Evolutionary conservation across 2,113 vertebrate species (phyloP).

Genomic region (Pagrus major): DNA sequence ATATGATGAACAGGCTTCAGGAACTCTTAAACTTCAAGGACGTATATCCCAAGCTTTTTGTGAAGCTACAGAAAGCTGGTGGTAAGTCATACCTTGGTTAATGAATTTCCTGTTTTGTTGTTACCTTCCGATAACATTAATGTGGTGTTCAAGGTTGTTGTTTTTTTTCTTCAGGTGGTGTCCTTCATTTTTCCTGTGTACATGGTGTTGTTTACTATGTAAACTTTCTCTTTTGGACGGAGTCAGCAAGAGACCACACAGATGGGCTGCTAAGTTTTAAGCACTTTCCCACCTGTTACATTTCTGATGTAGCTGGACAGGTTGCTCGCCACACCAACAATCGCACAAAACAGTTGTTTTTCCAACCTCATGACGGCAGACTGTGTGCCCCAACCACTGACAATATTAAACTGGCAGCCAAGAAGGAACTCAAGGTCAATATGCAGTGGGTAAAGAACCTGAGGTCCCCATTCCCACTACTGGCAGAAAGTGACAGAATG

Average conservation of each 20-base stretch:
- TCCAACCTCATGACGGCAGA: constrained; percentile 6
- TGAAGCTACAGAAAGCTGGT: constrained; percentile 2
- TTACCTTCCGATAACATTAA: neutral
- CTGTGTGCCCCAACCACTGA: constrained; percentile 4
- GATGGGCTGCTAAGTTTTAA: constrained; percentile 22
- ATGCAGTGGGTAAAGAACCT: constrained; percentile 18
- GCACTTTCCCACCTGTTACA: neutral
- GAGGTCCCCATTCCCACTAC: neutral
- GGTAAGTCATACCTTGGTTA: neutral
- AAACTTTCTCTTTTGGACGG: neutral
- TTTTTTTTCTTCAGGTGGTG: neutral
- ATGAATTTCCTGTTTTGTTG: no score
- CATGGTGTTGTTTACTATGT: no score
- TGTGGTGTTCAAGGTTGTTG: neutral
- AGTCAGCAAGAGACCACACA: constrained; percentile 1
- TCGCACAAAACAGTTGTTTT: constrained; percentile 4
- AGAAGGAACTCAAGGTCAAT: constrained; percentile 1
- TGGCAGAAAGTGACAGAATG: neutral
- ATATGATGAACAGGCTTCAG: neutral
- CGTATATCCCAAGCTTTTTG: neutral
- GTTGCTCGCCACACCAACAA: constrained; percentile 23
- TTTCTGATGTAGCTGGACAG: constrained; percentile 11
- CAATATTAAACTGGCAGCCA: neutral
- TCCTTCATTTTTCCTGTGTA: neutral
- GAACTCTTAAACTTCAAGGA: constrained; percentile 13